Base-by-base conservation (phyloP, 30 jellyfish, hydroid and myxozoan species). In the Pseudorhiza aurosa region DNA sequence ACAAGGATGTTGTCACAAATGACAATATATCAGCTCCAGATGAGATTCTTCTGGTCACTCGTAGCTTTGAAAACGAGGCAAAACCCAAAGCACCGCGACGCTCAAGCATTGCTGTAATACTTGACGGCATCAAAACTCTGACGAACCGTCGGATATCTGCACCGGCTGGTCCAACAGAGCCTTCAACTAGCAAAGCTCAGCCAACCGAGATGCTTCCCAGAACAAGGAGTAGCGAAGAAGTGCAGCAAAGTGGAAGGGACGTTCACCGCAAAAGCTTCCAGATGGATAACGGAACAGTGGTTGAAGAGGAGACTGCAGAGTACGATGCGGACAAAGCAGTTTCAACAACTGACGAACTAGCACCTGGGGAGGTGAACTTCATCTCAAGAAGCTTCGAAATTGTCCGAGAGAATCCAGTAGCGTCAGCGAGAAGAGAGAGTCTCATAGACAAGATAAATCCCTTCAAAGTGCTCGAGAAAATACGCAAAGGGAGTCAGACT, bases 1-100 rank as follows among this genome's bases (percentile, higher is more conserved):
- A 65, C 0, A 80, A 80, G 7, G 59, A 27, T 25, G 91, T 80
- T 26, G 36, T 47, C 51, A 80, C 83, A 17, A 40, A 21, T 0
- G 78, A 67, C n/a, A 42, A 65, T 15, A 28, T 28, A 8, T 27
- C 68, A 4, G 75, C 91, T 7, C 84, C 91, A 0, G 82, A 80
- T 65, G 91, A 80, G 45, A 80, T 65, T 19, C 24, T 80, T 10
- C 69, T 80, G 7, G 84, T 80, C 9, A 80, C 91, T 39, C 76
- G 91, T 8, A 64, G 84, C 69, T 80, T 80, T 50, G 91, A 80
- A 60, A 64, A 65, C 46, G 58, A 80, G 45, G 84, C 91, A 24
- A 32, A 77, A n/a, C 68, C 82, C 46, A 56, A 25, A 12, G 68
- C 44, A 18, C 77, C 84, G n/a, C 37, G 91, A 28, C 83, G 91